phyloP scores from a whole-genome alignment of 2,113 vertebrate species.

The Synodontis membranacea region DNA sequence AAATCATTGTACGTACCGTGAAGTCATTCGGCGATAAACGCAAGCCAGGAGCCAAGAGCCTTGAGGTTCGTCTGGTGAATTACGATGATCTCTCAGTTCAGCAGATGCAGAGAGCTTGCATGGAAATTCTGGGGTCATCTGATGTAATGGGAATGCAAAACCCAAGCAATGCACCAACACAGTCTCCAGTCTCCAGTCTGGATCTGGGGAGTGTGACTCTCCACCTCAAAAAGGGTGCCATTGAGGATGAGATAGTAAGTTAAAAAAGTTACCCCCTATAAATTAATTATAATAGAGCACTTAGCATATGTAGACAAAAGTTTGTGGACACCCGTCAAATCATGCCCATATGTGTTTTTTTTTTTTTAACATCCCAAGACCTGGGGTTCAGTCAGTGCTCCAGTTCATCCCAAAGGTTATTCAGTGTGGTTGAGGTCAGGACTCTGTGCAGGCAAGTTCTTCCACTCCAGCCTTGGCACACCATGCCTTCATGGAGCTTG shows the following conservation, averaged over 20 bases:
- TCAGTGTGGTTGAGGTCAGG: neutral
- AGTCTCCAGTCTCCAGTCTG: neutral
- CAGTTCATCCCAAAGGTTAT: neutral
- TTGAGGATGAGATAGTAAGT: constrained; percentile 75
- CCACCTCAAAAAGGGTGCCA: constrained; percentile 55
- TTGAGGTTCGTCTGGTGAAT: constrained; percentile 82
- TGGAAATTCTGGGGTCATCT: constrained; percentile 18
- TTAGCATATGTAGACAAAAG: neutral
- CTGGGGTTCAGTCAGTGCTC: neutral
- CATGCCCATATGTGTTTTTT: neutral
- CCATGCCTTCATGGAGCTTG: neutral
- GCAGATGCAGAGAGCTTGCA: constrained; percentile 76
- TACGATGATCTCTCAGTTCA: constrained; percentile 72
- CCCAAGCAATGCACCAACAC: neutral
- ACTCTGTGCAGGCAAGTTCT: neutral
- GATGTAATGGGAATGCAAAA: constrained; percentile 11
- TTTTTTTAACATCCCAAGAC: neutral
- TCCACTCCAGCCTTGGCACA: neutral
- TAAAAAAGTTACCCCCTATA: neutral
- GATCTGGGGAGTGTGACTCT: constrained; percentile 53
- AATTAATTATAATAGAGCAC: neutral
- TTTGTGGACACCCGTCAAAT: neutral
- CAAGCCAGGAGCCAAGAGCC: accelerated
- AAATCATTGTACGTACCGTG: constrained; percentile 73
- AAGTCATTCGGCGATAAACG: neutral